Percentiles rank a stretch among this genome's conserved stretches.
Conservation (phyloP, 2,797 vertebrate species). For the Sebastolobus altivelis region DNA sequence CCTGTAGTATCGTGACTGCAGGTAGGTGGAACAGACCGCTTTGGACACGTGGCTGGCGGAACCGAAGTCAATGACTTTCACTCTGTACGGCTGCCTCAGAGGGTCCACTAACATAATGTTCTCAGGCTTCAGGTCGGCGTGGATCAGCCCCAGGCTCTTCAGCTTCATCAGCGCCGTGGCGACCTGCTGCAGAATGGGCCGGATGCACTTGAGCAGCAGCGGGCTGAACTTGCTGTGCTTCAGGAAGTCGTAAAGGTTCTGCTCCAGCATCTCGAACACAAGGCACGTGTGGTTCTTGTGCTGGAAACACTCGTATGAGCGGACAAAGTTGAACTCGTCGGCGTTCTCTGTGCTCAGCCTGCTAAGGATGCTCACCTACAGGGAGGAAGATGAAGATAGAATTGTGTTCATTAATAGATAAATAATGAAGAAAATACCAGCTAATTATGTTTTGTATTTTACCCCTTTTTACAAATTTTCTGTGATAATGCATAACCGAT, state of each 20-base stretch:
- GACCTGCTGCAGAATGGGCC: slow-evolving; percentile 97
- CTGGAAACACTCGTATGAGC: slow-evolving; percentile 99
- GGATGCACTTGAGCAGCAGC: slow-evolving; percentile 95
- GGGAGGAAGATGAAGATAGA: not conserved
- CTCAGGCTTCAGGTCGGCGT: slow-evolving; percentile 97
- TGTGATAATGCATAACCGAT: too few relatives aligned
- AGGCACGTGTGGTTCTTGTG: slow-evolving; percentile 99
- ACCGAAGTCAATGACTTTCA: slow-evolving; percentile 98
- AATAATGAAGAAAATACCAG: too few relatives aligned
- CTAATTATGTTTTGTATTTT: too few relatives aligned
- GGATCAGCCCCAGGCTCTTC: slow-evolving; percentile 96
- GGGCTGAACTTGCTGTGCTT: slow-evolving; percentile 99
- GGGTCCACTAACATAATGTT: slow-evolving; percentile 99
- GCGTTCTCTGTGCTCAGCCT: slow-evolving; percentile 97
- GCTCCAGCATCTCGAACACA: slow-evolving; percentile 99
- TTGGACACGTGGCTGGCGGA: slow-evolving; percentile 98
- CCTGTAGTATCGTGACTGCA: slow-evolving; percentile 98
- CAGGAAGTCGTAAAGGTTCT: slow-evolving; percentile 98
- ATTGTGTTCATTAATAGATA: too few relatives aligned
- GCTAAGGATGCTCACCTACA: slow-evolving; percentile 96
- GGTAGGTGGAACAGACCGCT: slow-evolving; percentile 97
- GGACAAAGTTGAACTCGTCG: slow-evolving; percentile 97
- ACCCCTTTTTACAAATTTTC: too few relatives aligned
- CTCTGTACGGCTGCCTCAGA: slow-evolving; percentile 93
- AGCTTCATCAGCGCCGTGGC: slow-evolving; percentile 97